Evolutionary conservation across 1,140 invertebrate genomes (phyloP), one percentile per base, ranked within the genome.

Genomic region (Neelides sp.): DNA sequence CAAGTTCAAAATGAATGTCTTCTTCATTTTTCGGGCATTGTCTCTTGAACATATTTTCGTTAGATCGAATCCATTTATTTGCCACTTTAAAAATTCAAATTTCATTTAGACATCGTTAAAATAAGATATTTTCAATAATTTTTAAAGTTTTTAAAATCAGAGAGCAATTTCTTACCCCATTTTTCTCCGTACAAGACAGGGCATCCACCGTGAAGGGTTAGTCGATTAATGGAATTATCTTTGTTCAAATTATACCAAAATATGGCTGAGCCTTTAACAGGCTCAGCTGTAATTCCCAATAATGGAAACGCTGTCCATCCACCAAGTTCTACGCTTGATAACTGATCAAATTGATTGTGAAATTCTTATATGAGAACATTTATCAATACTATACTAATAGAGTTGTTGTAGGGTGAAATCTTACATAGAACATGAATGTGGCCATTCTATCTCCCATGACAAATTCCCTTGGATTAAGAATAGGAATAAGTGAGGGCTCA

Each of bases 241-340:
- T 26, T 26, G 35, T 57, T 54, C 19, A 65, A 30, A 39, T 65
- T 65, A 24, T 62, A 57, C 64, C 64, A 65, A 42, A 64, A 61
- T 17, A 62, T 35, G 2, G 61, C 64, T 1, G 63, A 62, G 3
- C 63, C 63, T 55, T 63, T 51, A 2, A 46, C 45, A 0, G 63
- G 56, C 30, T 41, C 43, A 8, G 61, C 45, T 0, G 54, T 42
- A 2, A 64, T 36, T 8, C 62, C 62, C 3, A 23, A 8, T 4
- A 4, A 7, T 10, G 22, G 10, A 43, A 43, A 43, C 23, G 22
- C 41, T 7, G 41, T 43, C 17, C 17, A 7, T 7, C 41, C 41
- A 15, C 41, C 41, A n/a, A 32, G 8, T 32, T 32, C 30, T n/a
- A 32, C 30, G n/a, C n/a, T n/a, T n/a, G n/a, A n/a, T n/a, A n/a